A percentile compares a stretch with the other conserved stretches of the same genome.
Evolutionary conservation across 2,888 invertebrate genomes (phyloP).

Genomic region (Drosophila dives): DNA sequence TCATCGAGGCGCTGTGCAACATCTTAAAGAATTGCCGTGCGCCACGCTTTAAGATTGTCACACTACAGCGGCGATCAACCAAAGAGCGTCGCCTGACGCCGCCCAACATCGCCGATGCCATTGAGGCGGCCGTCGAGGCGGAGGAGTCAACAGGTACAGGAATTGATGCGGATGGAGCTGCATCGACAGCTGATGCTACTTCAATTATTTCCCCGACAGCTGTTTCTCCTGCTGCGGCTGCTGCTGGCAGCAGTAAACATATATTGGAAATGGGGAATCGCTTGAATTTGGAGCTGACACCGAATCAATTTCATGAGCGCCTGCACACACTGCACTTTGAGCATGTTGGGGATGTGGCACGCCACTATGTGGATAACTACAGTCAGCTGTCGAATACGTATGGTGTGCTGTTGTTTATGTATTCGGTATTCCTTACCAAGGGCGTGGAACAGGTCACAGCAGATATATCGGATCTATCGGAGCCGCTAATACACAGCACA

Average conservation of each 20-base stretch:
- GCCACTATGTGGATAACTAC: slow-evolving; percentile 90
- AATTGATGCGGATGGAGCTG: slow-evolving; percentile 15
- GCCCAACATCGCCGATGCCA: slow-evolving; percentile 20
- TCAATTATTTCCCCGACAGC: background rate
- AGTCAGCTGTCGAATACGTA: slow-evolving; percentile 90
- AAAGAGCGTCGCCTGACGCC: slow-evolving; percentile 58
- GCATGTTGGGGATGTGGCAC: slow-evolving; percentile 89
- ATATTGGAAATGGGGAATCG: too few species aligned
- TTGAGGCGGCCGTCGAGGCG: slow-evolving; percentile 39
- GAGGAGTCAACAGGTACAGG: slow-evolving; percentile 21
- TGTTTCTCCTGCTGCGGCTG: slow-evolving; percentile 6
- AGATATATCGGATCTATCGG: slow-evolving; percentile 94
- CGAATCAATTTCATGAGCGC: slow-evolving; percentile 87
- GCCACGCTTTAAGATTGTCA: slow-evolving; percentile 88
- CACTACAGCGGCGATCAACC: slow-evolving; percentile 76
- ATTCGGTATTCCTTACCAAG: slow-evolving; percentile 96
- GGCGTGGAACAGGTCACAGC: slow-evolving; percentile 91
- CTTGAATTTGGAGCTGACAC: slow-evolving; percentile 72
- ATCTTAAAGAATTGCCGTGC: slow-evolving; percentile 91
- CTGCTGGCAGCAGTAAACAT: slow-evolving; percentile 16
- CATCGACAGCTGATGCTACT: slow-evolving; percentile 15
- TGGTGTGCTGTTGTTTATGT: slow-evolving; percentile 94
- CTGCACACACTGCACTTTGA: slow-evolving; percentile 88
- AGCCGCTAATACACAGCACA: slow-evolving; percentile 94
- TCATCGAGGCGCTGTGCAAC: slow-evolving; percentile 91